Conservation (phyloP, 2,113 vertebrate species). For the Acanthisitta chloris region DNA sequence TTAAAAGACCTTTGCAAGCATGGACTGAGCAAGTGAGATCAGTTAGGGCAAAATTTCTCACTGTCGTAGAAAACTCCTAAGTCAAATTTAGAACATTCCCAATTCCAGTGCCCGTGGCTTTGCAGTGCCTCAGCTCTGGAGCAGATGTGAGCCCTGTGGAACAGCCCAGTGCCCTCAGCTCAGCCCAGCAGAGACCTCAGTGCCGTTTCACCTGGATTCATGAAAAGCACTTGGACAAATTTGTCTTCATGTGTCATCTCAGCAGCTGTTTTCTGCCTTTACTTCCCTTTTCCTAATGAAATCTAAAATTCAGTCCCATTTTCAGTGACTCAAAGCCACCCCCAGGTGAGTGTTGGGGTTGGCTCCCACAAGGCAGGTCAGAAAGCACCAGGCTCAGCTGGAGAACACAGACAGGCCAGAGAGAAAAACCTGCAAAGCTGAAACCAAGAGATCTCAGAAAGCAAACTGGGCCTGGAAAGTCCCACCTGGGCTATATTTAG, state of each 20-base stretch:
- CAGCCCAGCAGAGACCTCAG: background rate
- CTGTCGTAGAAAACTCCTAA: background rate
- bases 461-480: constrained; percentile 45
- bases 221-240: background rate
- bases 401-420: background rate
- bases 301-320: background rate
- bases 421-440: background rate
- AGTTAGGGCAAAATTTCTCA: background rate
- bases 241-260: background rate
- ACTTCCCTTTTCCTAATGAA: constrained; percentile 12
- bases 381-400: background rate
- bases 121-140: background rate
- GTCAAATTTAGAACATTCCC: background rate
- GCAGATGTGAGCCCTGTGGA: background rate
- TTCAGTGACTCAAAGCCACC: background rate
- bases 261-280: background rate
- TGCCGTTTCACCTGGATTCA: background rate
- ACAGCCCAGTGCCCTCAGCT: background rate
- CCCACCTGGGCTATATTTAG: constrained; percentile 45
- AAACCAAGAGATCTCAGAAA: constrained; percentile 50
- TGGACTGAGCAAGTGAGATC: background rate
- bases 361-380: background rate
- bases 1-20: background rate
- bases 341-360: background rate
- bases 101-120: background rate